Conservation (phyloP, 2,797 vertebrate genomes). For the Sebastes vulpes region DNA sequence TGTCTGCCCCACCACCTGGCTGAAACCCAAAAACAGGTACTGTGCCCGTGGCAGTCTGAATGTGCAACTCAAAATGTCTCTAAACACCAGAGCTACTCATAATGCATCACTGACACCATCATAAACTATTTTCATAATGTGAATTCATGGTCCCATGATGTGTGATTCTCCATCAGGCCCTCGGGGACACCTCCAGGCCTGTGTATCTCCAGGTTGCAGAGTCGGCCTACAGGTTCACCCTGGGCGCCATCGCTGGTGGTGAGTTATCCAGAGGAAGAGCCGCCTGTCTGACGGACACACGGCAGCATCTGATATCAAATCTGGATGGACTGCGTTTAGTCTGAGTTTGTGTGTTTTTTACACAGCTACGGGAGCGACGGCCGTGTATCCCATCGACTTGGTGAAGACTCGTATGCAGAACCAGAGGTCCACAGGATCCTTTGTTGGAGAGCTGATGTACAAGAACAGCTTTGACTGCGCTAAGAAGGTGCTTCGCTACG, state of each 20-base stretch:
- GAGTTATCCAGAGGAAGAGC: conserved; percentile 55
- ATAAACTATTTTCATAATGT: not conserved
- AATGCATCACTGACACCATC: not conserved
- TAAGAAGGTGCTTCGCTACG: conserved; percentile 98
- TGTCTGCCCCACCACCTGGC: conserved; percentile 93
- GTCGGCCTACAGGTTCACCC: conserved; percentile 95
- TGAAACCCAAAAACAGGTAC: conserved; percentile 95
- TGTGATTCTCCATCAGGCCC: conserved; percentile 79
- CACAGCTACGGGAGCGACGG: conserved; percentile 95
- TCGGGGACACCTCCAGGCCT: conserved; percentile 86
- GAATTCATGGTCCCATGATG: not conserved
- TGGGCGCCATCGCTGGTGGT: conserved; percentile 98
- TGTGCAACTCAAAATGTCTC: not conserved
- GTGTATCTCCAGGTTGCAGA: conserved; percentile 94
- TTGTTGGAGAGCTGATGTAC: conserved; percentile 98
- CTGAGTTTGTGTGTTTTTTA: not conserved
- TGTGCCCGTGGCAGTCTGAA: not conserved
- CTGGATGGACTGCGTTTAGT: not conserved
- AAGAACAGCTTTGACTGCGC: conserved; percentile 99
- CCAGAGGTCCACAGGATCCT: conserved; percentile 94
- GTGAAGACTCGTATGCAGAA: conserved; percentile 99
- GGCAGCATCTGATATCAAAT: not conserved
- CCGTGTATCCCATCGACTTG: conserved; percentile 97
- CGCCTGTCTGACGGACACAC: not conserved
- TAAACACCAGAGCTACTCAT: not conserved